Evolutionary conservation across 2,888 invertebrate species (phyloP).

Genomic region (Eurytoma adleriae): DNA sequence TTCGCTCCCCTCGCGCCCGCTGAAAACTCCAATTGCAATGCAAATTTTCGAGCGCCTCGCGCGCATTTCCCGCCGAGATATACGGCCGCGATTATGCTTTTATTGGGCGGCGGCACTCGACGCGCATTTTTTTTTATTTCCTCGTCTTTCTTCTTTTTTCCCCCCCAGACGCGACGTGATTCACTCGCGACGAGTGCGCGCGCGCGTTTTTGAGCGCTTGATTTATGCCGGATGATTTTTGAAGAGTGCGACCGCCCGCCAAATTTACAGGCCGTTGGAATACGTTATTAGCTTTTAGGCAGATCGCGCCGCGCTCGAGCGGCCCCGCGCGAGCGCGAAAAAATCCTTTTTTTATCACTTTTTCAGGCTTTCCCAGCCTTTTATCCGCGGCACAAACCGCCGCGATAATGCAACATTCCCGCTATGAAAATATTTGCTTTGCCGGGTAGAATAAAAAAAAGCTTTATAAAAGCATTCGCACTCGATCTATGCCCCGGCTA

Average conservation of each 20-base stretch:
- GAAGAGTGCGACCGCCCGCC: constrained; percentile 30
- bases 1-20: constrained; percentile 8
- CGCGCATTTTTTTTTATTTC: neutral
- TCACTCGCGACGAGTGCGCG: constrained; percentile 18
- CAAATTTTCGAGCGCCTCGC: constrained; percentile 34
- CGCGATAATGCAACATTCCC: constrained; percentile 33
- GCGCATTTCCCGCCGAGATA: constrained; percentile 25
- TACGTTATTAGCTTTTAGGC: constrained; percentile 53
- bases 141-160: neutral
- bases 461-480: too few species aligned
- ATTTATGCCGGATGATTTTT: constrained; percentile 50
- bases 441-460: constrained; percentile 9
- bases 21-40: constrained; percentile 37
- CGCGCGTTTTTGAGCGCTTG: constrained; percentile 44
- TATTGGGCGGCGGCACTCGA: constrained; percentile 39
- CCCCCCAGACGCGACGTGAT: constrained; percentile 18
- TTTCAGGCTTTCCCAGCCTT: neutral
- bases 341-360: constrained; percentile 25
- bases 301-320: neutral
- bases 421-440: constrained; percentile 16
- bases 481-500: too few species aligned
- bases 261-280: constrained; percentile 47
- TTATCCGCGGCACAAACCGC: constrained; percentile 10
- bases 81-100: constrained; percentile 44
- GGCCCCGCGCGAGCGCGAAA: neutral